Percentiles rank a stretch among this genome's conserved stretches.
Evolutionary conservation across 35 echinoderm and acorn worm genomes (phyloP).

Genomic region (Patiria miniata): DNA sequence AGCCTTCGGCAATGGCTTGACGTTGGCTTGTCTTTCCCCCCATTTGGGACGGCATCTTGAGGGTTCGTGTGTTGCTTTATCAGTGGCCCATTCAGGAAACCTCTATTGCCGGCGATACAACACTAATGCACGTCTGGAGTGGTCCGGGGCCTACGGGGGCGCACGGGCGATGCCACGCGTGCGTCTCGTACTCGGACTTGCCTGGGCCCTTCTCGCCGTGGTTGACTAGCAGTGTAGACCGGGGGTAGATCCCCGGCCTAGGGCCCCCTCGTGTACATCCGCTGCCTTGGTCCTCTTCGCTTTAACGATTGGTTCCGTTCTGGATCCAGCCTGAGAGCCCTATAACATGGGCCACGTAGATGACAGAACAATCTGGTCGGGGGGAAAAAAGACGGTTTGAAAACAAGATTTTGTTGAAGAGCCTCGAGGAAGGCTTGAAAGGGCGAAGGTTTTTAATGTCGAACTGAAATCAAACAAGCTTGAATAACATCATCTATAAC

Average conservation of each 20-base stretch:
- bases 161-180: neutral
- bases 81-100: conserved; percentile 19
- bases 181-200: too few species aligned
- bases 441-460: conserved; percentile 23
- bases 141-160: neutral
- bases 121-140: conserved; percentile 27
- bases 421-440: conserved; percentile 17
- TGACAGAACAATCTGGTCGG: neutral
- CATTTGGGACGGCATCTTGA: conserved; percentile 27
- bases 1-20: neutral
- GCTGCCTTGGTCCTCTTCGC: neutral
- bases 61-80: neutral
- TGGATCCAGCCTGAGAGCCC: neutral
- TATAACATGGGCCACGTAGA: conserved; percentile 17
- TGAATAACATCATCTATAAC: too few species aligned
- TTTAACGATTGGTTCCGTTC: conserved; percentile 25
- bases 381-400: conserved; percentile 3
- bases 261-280: conserved; percentile 22
- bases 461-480: conserved; percentile 23
- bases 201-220: neutral
- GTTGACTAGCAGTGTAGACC: neutral
- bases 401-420: conserved; percentile 26
- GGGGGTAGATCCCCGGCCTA: neutral
- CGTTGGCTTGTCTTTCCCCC: neutral
- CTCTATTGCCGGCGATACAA: conserved; percentile 17